Evolutionary conservation across 2,888 invertebrate genomes (phyloP), one percentile per base, ranked within the genome.

Genomic region (Hemaris fuciformis): DNA sequence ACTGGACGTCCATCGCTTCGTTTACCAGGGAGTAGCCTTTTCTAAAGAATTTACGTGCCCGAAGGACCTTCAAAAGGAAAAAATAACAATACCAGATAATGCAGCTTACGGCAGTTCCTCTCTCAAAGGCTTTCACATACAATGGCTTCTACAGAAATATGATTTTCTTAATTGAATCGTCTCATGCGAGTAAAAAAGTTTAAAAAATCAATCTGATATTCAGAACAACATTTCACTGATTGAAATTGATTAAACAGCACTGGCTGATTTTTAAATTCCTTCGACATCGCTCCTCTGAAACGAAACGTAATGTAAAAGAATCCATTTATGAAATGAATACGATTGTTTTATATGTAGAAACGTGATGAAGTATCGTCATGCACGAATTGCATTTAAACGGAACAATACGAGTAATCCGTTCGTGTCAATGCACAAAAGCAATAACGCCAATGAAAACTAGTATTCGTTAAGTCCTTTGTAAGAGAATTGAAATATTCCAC

Each of bases 401-500:
- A 71, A 67, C 85, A 84, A 85, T 85, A 75, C 75, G 71, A 74
- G 79, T 81, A 85, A 87, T 87, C 80, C 80, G 74, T 82, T 76
- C 84, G 79, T 79, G 80, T 83, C 87, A 83, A 66, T 84, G 85
- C 83, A 87, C 88, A 88, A 87, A 84, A 80, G 84, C 87, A 89
- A 89, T 88, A 89, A 83, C 79, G 79, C 73, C 77, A 83, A 80
- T 87, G 81, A 79, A 87, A 85, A 83, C 87, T 85, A 83, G 80
- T 74, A 77, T 81, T 88, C 84, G 85, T 87, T 88, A 88, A 84
- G 81, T 77, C 78, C 81, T 85, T 87, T 89, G 85, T 85, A 80
- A 79, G 71, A 77, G 73, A 73, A 76, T 79, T 76, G 76, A 77
- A 81, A 68, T 66, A 63, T 67, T 67, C 65, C 60, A 60, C 61